phyloP scores from a whole-genome alignment of 1,140 invertebrate species.

The Drosophila simulans region DNA sequence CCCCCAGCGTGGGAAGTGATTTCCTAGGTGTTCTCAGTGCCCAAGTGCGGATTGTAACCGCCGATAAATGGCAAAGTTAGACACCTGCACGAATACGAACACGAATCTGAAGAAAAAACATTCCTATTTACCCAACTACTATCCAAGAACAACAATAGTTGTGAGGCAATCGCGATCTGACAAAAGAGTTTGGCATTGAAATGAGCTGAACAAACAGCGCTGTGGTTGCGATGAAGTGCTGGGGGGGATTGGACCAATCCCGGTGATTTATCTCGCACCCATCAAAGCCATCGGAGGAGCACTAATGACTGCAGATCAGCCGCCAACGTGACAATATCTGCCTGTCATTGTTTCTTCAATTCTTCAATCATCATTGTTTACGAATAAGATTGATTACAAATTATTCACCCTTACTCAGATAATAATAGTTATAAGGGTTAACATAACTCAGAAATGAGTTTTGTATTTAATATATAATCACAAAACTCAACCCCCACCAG shows the following conservation, averaged over 20 bases:
- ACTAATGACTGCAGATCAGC: constrained; percentile 34
- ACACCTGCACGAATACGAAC: constrained; percentile 55
- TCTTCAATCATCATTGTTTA: constrained; percentile 24
- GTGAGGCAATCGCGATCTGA: constrained; percentile 32
- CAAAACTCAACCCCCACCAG: neutral
- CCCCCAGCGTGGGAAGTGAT: constrained; percentile 44
- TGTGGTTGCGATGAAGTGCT: constrained; percentile 5
- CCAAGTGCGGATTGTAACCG: constrained; percentile 11
- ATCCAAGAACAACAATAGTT: constrained; percentile 47
- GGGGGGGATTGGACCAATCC: neutral
- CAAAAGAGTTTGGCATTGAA: constrained; percentile 53
- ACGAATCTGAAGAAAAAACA: constrained; percentile 3
- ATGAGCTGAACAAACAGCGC: constrained; percentile 30
- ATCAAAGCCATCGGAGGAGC: constrained; percentile 26
- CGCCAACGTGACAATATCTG: constrained; percentile 15
- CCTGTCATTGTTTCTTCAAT: constrained; percentile 10
- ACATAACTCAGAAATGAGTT: no score
- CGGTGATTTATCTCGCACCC: constrained; percentile 15
- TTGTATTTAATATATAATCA: no score
- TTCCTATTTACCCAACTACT: constrained; percentile 38
- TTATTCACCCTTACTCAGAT: neutral
- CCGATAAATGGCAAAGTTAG: constrained; percentile 55
- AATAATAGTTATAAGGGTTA: no score
- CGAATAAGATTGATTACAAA: neutral
- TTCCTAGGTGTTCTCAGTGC: constrained; percentile 33